Evolutionary conservation across 53 echinoderm and acorn worm genomes (phyloP).

Genomic region (Patiria pectinifera): DNA sequence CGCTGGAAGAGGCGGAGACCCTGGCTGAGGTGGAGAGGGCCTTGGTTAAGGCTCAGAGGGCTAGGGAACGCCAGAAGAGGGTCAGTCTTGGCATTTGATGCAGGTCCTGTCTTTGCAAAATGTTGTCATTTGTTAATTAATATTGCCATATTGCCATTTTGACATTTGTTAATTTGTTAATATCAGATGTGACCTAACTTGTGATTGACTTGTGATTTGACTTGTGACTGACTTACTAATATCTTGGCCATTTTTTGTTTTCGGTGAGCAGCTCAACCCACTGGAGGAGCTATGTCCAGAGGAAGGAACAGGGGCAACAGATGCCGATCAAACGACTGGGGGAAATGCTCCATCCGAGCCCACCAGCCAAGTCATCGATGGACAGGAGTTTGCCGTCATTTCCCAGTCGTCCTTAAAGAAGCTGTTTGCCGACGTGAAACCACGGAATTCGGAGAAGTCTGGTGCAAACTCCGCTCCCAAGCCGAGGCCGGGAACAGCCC

Average conservation of each 20-base stretch:
- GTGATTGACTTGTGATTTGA: no score
- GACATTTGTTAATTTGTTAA: no score
- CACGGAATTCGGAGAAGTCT: neutral
- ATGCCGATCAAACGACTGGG: neutral
- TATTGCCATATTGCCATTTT: no score
- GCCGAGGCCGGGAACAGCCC: constrained; percentile 32
- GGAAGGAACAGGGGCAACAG: neutral
- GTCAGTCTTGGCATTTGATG: neutral
- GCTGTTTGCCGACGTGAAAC: constrained; percentile 20
- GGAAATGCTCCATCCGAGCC: neutral
- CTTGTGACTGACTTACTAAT: neutral
- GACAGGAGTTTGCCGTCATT: constrained; percentile 52
- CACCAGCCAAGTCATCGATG: constrained; percentile 28
- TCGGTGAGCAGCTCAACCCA: neutral
- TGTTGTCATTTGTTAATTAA: neutral
- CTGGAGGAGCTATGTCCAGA: neutral
- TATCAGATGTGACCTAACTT: no score
- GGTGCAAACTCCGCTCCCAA: neutral
- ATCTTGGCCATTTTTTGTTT: neutral
- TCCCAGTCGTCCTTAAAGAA: constrained; percentile 37
- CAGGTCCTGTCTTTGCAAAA: neutral
- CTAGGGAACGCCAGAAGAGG: constrained; percentile 54
- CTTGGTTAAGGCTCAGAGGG: constrained; percentile 62
- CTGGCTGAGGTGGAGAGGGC: constrained; percentile 51
- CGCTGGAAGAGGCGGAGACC: constrained; percentile 54